A percentile compares a stretch with the other conserved stretches of the same genome.
These are phyloP conservation scores for Acrossocheilus wenchowensis DNA, from an alignment of 2,797 vertebrate genomes.

Conservation along the genomic window DNA sequence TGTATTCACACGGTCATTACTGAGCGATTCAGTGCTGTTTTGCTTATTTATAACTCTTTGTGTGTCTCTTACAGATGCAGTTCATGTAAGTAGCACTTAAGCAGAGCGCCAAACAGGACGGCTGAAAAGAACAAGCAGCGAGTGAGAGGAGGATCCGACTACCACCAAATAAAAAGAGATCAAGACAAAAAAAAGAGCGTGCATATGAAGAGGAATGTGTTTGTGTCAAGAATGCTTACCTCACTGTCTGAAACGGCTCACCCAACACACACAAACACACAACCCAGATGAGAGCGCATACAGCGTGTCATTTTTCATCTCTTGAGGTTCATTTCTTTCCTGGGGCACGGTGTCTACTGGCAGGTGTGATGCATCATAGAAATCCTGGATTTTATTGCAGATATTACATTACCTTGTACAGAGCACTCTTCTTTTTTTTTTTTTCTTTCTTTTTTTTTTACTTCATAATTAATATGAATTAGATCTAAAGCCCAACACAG, in stretches of 20 bases:
- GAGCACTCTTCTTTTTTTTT: background rate
- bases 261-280: conserved; percentile 20
- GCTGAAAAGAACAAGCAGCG: conserved; percentile 52
- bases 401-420: conserved; percentile 23
- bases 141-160: conserved; percentile 59
- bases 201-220: conserved; percentile 49
- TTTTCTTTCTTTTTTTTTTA: background rate
- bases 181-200: conserved; percentile 15
- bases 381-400: conserved; percentile 29
- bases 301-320: conserved; percentile 31
- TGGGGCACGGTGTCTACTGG: conserved; percentile 17
- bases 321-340: conserved; percentile 34
- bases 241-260: conserved; percentile 50
- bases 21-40: background rate
- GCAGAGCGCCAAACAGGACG: conserved; percentile 75
- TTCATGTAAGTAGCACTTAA: conserved; percentile 79
- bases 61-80: conserved; percentile 77
- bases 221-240: conserved; percentile 51
- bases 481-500: background rate
- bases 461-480: conserved; percentile 31
- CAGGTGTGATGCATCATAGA: conserved; percentile 30
- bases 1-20: background rate
- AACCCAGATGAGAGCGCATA: background rate
- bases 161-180: conserved; percentile 59
- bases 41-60: background rate